Conservation (phyloP, 2,888 invertebrate genomes). For the Lochmaea crataegi region DNA sequence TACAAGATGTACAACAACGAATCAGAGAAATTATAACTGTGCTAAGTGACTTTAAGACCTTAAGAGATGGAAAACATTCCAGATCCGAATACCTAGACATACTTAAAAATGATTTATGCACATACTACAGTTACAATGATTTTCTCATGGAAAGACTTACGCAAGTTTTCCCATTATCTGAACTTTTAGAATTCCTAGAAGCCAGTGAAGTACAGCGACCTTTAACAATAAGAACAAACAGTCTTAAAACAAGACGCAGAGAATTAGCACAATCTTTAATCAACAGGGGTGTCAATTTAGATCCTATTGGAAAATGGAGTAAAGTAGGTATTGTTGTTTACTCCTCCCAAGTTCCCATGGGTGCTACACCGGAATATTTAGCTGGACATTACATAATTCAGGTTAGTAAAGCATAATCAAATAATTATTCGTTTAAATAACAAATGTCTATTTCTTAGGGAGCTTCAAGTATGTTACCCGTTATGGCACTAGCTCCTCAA, state of each 20-base stretch:
- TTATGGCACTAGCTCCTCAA: slow-evolving; percentile 97
- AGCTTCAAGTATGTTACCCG: slow-evolving; percentile 95
- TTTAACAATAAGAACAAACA: slow-evolving; percentile 95
- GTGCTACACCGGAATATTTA: slow-evolving; percentile 79
- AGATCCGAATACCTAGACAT: slow-evolving; percentile 86
- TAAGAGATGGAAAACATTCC: slow-evolving; percentile 76
- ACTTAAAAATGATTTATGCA: slow-evolving; percentile 86
- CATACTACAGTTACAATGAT: slow-evolving; percentile 97
- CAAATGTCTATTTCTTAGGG: slow-evolving; percentile 26
- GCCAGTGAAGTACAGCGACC: slow-evolving; percentile 96
- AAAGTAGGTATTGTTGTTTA: slow-evolving; percentile 97
- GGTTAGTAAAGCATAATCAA: slow-evolving; percentile 5
- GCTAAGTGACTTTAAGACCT: slow-evolving; percentile 80
- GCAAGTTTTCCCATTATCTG: slow-evolving; percentile 87
- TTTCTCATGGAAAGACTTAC: slow-evolving; percentile 93
- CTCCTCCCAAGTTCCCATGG: slow-evolving; percentile 95
- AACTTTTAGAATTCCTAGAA: slow-evolving; percentile 94
- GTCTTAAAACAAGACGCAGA: slow-evolving; percentile 89
- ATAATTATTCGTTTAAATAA: slow-evolving; percentile 8
- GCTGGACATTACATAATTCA: slow-evolving; percentile 47
- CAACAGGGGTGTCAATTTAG: slow-evolving; percentile 96
- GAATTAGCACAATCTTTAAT: slow-evolving; percentile 96
- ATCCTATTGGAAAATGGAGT: slow-evolving; percentile 98
- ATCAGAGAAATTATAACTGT: slow-evolving; percentile 88
- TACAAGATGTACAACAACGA: slow-evolving; percentile 88